Percentiles rank a stretch among this genome's conserved stretches.
Evolutionary conservation across 1,140 invertebrate genomes (phyloP).

Genomic region (Rhyzopertha dominica): DNA sequence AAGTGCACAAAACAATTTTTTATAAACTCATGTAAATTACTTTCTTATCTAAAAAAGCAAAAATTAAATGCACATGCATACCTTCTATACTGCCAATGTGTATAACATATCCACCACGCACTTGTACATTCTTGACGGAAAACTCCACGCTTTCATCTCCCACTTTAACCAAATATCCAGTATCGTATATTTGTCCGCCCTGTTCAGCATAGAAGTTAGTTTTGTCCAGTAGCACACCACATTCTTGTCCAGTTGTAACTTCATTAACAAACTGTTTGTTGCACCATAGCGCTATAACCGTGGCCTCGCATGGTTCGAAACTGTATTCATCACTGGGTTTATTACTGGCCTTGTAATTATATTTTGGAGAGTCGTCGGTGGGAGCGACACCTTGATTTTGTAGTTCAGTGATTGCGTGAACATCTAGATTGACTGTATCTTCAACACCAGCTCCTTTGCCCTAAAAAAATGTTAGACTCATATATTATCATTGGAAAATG

Average conservation of each 20-base stretch:
- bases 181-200: slow-evolving; percentile 97
- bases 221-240: slow-evolving; percentile 86
- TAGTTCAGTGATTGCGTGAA: slow-evolving; percentile 91
- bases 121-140: slow-evolving; percentile 90
- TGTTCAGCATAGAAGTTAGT: slow-evolving; percentile 98
- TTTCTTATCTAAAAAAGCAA: no score
- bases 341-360: slow-evolving; percentile 71
- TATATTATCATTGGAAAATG: no score
- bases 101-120: slow-evolving; percentile 92
- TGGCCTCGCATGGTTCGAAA: slow-evolving; percentile 61
- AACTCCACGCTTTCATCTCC: slow-evolving; percentile 87
- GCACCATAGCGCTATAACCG: slow-evolving; percentile 65
- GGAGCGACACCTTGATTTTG: slow-evolving; percentile 70
- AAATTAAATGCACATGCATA: no score
- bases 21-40: no score
- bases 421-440: slow-evolving; percentile 84
- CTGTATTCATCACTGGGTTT: slow-evolving; percentile 65
- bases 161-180: slow-evolving; percentile 87
- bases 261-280: slow-evolving; percentile 84
- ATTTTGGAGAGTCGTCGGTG: slow-evolving; percentile 91
- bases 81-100: slow-evolving; percentile 90
- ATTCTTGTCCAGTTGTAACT: slow-evolving; percentile 80
- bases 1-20: no score
- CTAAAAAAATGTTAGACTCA: no score
- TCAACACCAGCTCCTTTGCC: slow-evolving; percentile 70